Base-by-base conservation (phyloP, 2,888 invertebrate genomes). In the Acleris sparsana region DNA sequence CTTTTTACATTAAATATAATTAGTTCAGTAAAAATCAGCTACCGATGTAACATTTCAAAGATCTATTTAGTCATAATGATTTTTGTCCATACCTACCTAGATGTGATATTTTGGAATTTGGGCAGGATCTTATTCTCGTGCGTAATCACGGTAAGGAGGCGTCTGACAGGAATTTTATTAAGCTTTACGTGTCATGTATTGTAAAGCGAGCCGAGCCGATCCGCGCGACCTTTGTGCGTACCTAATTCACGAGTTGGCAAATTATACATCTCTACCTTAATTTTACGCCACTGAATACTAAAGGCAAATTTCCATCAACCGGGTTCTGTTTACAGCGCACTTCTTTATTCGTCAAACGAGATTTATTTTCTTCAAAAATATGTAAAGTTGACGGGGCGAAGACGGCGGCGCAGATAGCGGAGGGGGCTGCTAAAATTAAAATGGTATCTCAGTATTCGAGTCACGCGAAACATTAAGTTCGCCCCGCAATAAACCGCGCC, bases 391-490 rank as follows among this genome's bases (percentile, higher is more conserved):
- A 75, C 70, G 64, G 74, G 79, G 78, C 72, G 78, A 74, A 76
- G 80, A 82, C 58, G 57, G 65, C 65, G 84, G 80, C 80, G 79
- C 80, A 74, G 80, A 80, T 80, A 81, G 80, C 78, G 76, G 72
- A 46, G 57, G 84, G 86, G 83, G 85, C 84, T 80, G 83, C 76
- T 79, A 73, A 89, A 90, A 92, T 92, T 92, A 92, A 92, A 91
- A 91, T 88, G 80, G 89, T 91, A 88, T 87, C 87, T 89, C 82
- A 79, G 86, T 80, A 92, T 90, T 92, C 92, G 80, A 85, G 92
- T 90, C 92, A 92, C 92, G 92, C 81, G 87, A 89, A 88, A 90
- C 92, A 92, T 92, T 92, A 92, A 87, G 86, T 89, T 86, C 78
- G 77, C 79, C 82, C 80, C 80, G 85, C 88, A 88, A 88, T 91